Base-by-base conservation (phyloP, 2,888 invertebrate genomes). In the Zhuqinia jingwanae region DNA sequence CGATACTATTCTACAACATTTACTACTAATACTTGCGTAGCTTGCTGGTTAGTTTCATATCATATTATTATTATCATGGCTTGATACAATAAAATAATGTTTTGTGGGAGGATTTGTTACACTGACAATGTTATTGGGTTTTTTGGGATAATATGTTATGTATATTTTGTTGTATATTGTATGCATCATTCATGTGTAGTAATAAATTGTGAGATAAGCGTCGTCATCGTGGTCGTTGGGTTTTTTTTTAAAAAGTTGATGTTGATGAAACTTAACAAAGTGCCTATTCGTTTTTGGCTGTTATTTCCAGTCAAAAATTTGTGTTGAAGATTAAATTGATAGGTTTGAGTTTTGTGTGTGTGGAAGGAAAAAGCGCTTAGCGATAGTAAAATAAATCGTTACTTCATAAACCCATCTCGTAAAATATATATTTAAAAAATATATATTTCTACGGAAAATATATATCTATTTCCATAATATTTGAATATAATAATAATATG, bases 101-200 rank as follows among this genome's bases (percentile, higher is more conserved):
- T 65, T 79, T 50, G 50, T 6, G 17, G 56, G 77, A 25, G 70
- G 20, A 80, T 68, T 80, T 80, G 80, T 80, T 56, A 56, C 80
- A 79, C 45, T n/a, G 68, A 68, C 63, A 68, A 80, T 70, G 70
- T 80, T 68, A 70, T 80, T 75, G 65, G 36, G 70, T 17, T 15
- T 17, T 45, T 70, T 5, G 47, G 45, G 56, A 56, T 75, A 75
- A 30, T 20, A 56, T 50, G 75, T 75, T 2, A n/a, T 25, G 50
- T 75, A 22, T 56, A n/a, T 73, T 13, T 20, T 13, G 2, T 3
- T 58, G 17, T 10, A 8, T 17, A 25, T 47, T 10, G 17, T 17
- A 25, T 47, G 15, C 15, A 70, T 70, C 25, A n/a, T n/a, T n/a
- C n/a, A n/a, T n/a, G n/a, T n/a, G n/a, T n/a, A 25, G 15, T 70